These are phyloP conservation scores for Athalia cordata DNA, from an alignment of 2,888 invertebrate genomes.

Conservation along the genomic window DNA sequence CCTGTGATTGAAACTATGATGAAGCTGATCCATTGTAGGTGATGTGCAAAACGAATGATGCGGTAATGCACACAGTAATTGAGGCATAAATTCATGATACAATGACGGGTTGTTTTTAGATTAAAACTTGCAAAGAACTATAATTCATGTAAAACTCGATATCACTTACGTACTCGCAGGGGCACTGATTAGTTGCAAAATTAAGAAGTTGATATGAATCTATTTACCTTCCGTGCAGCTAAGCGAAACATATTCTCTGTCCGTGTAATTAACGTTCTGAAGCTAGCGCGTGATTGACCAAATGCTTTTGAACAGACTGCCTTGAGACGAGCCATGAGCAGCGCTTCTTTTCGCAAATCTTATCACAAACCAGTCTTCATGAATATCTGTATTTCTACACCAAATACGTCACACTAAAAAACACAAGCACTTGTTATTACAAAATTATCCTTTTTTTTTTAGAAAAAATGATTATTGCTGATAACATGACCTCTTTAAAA, in stretches of 20 bases:
- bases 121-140: neutral
- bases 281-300: slow-evolving; percentile 52
- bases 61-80: neutral
- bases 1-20: slow-evolving; percentile 16
- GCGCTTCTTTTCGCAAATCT: slow-evolving; percentile 1
- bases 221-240: slow-evolving; percentile 54
- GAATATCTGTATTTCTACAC: slow-evolving; percentile 7
- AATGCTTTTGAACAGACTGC: slow-evolving; percentile 48
- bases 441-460: neutral
- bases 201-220: neutral
- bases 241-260: slow-evolving; percentile 57
- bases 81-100: neutral
- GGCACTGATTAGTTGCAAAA: neutral
- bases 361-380: slow-evolving; percentile 15
- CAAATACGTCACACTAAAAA: slow-evolving; percentile 14
- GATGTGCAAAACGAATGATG: neutral
- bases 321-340: slow-evolving; percentile 51
- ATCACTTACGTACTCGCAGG: neutral
- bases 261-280: slow-evolving; percentile 51
- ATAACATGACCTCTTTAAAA: slow-evolving; percentile 25
- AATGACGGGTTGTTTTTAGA: neutral
- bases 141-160: neutral
- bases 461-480: neutral
- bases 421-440: neutral
- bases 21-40: neutral